Evolutionary conservation across 2,113 vertebrate species (phyloP).

Genomic region (Corynorhinus townsendii): DNA sequence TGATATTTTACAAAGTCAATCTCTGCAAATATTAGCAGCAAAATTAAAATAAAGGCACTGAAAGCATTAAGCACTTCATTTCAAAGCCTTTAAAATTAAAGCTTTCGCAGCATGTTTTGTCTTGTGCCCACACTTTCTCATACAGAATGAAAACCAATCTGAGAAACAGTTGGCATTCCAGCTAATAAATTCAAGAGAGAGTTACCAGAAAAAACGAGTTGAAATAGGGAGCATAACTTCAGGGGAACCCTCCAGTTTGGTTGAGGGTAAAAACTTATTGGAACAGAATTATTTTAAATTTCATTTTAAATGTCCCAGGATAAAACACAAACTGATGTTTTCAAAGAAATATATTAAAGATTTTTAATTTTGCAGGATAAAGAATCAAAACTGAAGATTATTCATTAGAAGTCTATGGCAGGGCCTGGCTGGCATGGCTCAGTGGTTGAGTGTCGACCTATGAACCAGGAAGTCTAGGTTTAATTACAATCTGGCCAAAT

Average conservation of each 20-base stretch:
- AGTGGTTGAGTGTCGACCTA: neutral
- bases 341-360: neutral
- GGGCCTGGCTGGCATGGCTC: neutral
- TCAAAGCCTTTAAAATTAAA: neutral
- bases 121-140: neutral
- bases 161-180: neutral
- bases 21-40: neutral
- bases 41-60: constrained; percentile 1
- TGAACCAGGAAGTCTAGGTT: too few relatives aligned
- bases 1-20: neutral
- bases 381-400: neutral
- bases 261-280: neutral
- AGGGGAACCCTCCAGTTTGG: neutral
- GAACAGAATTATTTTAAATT: neutral
- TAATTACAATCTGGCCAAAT: too few relatives aligned
- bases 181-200: neutral
- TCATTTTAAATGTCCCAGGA: neutral
- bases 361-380: neutral
- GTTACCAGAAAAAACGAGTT: neutral
- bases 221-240: neutral
- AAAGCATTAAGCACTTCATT: neutral
- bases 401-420: neutral
- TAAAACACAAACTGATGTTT: neutral
- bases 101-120: neutral
- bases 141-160: neutral